Evolutionary conservation across 2,797 vertebrate genomes (phyloP).

Genomic region (Miichthys miiuy): DNA sequence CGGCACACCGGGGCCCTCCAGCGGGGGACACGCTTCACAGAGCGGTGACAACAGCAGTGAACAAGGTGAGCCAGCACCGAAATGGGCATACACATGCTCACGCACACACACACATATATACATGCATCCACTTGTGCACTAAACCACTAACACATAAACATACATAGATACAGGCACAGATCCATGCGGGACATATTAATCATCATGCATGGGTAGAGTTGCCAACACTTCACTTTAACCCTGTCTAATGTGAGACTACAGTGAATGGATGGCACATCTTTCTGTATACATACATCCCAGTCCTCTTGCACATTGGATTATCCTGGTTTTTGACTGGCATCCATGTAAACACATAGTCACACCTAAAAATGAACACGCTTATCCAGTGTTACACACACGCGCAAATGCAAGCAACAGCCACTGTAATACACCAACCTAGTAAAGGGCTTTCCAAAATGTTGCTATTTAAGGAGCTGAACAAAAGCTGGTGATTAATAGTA

Average conservation of each 20-base stretch:
- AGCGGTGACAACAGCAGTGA: constrained; percentile 99
- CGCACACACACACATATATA: constrained; percentile 13
- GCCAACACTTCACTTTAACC: constrained; percentile 66
- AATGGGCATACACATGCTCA: constrained; percentile 36
- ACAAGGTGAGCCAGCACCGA: constrained; percentile 91
- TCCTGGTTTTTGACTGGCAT: constrained; percentile 73
- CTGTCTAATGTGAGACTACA: constrained; percentile 59
- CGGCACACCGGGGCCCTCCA: constrained; percentile 99
- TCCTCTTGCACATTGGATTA: constrained; percentile 68
- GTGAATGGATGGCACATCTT: constrained; percentile 62
- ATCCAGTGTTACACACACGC: constrained; percentile 56
- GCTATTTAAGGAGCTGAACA: constrained; percentile 79
- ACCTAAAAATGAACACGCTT: constrained; percentile 75
- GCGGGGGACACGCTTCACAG: constrained; percentile 98
- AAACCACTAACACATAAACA: constrained; percentile 31
- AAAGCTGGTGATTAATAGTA: constrained; percentile 83
- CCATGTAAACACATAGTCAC: constrained; percentile 76
- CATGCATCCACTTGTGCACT: constrained; percentile 28
- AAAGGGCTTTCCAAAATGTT: constrained; percentile 65
- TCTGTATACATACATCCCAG: constrained; percentile 43
- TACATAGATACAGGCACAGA: constrained; percentile 42
- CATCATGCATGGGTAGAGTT: constrained; percentile 49
- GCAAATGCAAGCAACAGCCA: constrained; percentile 48
- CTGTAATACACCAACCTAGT: constrained; percentile 46
- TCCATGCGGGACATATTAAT: constrained; percentile 70